Conservation (phyloP, 2,888 invertebrate genomes). For the Malacosoma neustria region DNA sequence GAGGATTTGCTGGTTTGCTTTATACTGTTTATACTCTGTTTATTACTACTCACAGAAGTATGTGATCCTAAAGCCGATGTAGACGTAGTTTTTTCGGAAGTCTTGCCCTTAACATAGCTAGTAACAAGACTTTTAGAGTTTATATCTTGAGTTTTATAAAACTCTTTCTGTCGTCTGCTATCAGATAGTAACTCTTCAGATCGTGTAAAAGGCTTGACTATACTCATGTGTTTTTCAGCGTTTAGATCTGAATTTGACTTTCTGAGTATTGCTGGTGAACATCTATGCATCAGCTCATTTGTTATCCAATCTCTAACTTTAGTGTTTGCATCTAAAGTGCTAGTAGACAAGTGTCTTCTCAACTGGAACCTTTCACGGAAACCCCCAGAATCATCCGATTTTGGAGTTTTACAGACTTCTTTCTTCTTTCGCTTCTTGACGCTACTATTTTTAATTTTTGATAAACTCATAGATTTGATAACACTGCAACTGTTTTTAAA, state of each 20-base stretch:
- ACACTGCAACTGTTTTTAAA: conserved; percentile 74
- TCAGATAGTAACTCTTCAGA: conserved; percentile 64
- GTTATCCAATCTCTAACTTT: conserved; percentile 92
- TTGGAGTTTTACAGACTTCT: conserved; percentile 72
- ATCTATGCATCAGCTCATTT: conserved; percentile 83
- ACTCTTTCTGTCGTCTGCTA: conserved; percentile 34
- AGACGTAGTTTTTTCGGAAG: conserved; percentile 63
- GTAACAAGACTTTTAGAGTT: conserved; percentile 27
- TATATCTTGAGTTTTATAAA: conserved; percentile 25
- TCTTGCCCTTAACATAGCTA: conserved; percentile 36
- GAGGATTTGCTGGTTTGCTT: conserved; percentile 51
- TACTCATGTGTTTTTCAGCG: conserved; percentile 35
- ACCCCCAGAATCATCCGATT: conserved; percentile 71
- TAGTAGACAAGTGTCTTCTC: conserved; percentile 82
- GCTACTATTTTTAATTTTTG: conserved; percentile 64
- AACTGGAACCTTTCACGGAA: conserved; percentile 78
- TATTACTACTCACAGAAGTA: conserved; percentile 51
- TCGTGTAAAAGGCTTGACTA: conserved; percentile 50
- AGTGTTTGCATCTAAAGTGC: conserved; percentile 89
- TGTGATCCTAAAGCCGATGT: conserved; percentile 63
- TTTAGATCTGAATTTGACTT: conserved; percentile 60
- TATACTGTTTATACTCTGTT: conserved; percentile 33
- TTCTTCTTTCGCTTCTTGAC: conserved; percentile 70
- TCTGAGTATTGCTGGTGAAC: conserved; percentile 79
- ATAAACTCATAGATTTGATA: conserved; percentile 72